These are phyloP conservation scores for Lepeophtheirus salmonis DNA, from an alignment of 1,140 invertebrate genomes.

Conservation along the genomic window DNA sequence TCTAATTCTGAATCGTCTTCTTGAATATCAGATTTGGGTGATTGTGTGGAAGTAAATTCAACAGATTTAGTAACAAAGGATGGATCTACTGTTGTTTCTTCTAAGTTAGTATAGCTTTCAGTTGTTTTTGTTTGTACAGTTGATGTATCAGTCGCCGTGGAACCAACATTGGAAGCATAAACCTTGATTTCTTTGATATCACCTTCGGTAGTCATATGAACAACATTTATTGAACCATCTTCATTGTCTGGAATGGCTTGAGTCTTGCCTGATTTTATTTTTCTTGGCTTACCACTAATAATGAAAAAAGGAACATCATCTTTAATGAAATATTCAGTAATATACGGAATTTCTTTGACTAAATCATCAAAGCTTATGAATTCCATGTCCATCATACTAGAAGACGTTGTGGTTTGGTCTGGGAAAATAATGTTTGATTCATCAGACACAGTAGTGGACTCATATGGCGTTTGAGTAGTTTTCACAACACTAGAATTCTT, in stretches of 20 bases:
- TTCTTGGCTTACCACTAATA: background rate
- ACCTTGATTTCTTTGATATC: background rate
- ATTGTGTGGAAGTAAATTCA: background rate
- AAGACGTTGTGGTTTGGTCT: background rate
- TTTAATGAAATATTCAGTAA: background rate
- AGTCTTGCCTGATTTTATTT: background rate
- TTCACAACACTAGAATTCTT: background rate
- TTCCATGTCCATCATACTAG: background rate
- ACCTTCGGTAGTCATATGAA: background rate
- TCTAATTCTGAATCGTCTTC: background rate
- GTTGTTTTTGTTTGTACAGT: too few relatives aligned
- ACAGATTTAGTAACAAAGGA: too few relatives aligned
- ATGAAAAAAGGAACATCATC: background rate
- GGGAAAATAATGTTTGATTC: background rate
- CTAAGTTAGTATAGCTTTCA: too few relatives aligned
- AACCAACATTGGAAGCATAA: too few relatives aligned
- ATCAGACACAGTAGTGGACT: background rate
- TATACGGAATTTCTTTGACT: background rate
- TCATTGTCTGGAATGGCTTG: background rate
- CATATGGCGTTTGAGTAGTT: background rate
- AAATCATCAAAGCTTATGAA: background rate
- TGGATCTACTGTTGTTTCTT: too few relatives aligned
- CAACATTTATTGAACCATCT: background rate
- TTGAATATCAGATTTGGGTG: background rate
- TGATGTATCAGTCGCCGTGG: too few relatives aligned